Base-by-base conservation (phyloP, 1,140 invertebrate genomes). In the Cyclina sinensis region DNA sequence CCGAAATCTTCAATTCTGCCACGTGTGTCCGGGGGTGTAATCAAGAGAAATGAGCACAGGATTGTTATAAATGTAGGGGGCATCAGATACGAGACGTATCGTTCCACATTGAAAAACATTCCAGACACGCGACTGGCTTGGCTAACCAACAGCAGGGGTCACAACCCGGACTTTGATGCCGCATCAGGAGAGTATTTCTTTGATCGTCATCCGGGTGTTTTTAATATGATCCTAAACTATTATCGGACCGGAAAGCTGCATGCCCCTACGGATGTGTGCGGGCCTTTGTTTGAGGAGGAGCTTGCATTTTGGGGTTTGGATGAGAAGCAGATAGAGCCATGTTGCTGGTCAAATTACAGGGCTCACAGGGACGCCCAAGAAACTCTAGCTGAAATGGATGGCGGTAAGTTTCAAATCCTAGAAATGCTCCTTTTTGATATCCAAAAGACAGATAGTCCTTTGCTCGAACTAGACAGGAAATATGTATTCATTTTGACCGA, bases 31-130 rank as follows among this genome's bases (percentile, higher is more conserved):
- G 74, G 87, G 24, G 78, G 82, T 0, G 85, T 78, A 9, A 65
- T 68, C 0, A 88, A 83, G 21, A 62, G 88, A 74, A 83, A 74
- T n/a, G 90, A 91, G 39, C 93, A 94, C 76, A 86, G 91, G 94
- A 98, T 99, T 91, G 97, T 99, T 74, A 97, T 99, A 90, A 99
- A 99, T 96, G 98, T 99, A 86, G 99, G 99, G 48, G 99, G 99
- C 21, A 98, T 99, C 91, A 96, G 98, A 70, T 98, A 98, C 95
- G 98, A 99, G 96, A 99, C 98, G 78, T 99, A 99, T 96, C 98
- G 98, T 95, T 92, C 93, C 24, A 95, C 95, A 0, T 79, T 95
- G 14, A 94, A 94, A 70, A 93, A 93, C 85, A 95, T 96, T 89
- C 95, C 95, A 11, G 95, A 95, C 68, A 95, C 95, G 1, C 84